Conservation (phyloP, 2,888 invertebrate genomes). For the Drosophila buzzatii region DNA sequence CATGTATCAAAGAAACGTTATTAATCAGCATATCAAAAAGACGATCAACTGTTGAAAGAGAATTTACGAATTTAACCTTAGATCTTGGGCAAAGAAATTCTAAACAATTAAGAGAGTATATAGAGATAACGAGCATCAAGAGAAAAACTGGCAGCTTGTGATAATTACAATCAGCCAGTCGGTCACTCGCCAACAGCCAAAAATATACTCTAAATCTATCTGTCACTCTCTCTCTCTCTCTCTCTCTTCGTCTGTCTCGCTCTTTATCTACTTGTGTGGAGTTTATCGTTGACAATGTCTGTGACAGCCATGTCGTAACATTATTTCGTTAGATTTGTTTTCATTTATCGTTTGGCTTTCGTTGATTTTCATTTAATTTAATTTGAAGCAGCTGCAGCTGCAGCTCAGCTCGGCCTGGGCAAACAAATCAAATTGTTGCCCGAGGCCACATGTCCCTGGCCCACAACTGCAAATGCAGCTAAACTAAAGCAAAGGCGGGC, state of each 20-base stretch:
- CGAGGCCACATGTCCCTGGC: conserved; percentile 17
- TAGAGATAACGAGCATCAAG: background rate
- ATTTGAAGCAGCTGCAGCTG: conserved; percentile 37
- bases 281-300: conserved; percentile 10
- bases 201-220: too few relatives aligned
- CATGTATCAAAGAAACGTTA: too few relatives aligned
- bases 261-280: background rate
- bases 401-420: conserved; percentile 26
- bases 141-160: background rate
- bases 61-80: too few relatives aligned
- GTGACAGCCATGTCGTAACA: conserved; percentile 21
- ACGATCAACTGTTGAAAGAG: too few relatives aligned
- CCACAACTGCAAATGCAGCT: conserved; percentile 22
- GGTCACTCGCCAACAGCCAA: too few relatives aligned
- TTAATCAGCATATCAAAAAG: too few relatives aligned
- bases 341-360: conserved; percentile 42
- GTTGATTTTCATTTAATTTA: conserved; percentile 69
- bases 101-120: background rate
- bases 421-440: conserved; percentile 67
- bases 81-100: too few relatives aligned
- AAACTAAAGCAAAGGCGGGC: conserved; percentile 6
- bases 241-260: background rate
- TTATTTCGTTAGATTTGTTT: conserved; percentile 45
- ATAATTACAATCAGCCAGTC: background rate
- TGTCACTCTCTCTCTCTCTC: background rate